A percentile compares a stretch with the other conserved stretches of the same genome.
Conservation (phyloP, 2,797 vertebrate species). For the Loris lydekkerianus region DNA sequence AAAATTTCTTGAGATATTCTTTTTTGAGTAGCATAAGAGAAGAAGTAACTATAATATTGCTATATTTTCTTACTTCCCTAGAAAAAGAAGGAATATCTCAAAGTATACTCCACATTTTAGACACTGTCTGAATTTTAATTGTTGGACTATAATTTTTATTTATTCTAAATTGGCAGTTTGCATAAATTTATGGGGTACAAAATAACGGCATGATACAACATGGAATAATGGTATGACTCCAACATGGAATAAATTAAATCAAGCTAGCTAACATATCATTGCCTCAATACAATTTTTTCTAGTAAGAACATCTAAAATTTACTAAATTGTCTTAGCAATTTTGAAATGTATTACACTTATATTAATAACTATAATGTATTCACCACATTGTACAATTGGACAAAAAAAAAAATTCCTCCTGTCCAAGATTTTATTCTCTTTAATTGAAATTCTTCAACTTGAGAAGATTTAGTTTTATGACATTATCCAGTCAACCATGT, state of each 20-base stretch:
- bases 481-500: background rate
- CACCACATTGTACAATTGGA: background rate
- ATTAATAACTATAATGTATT: background rate
- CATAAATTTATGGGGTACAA: background rate
- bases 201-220: background rate
- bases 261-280: background rate
- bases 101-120: background rate
- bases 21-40: background rate
- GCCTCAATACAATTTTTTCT: background rate
- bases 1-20: background rate
- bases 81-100: background rate
- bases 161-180: background rate
- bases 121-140: slow-evolving; percentile 53
- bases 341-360: background rate
- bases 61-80: background rate
- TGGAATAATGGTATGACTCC: background rate
- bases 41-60: background rate
- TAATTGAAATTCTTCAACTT: slow-evolving; percentile 67
- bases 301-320: background rate
- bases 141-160: slow-evolving; percentile 32
- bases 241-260: background rate
- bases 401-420: background rate
- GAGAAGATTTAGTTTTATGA: slow-evolving; percentile 64
- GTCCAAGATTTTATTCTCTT: background rate
- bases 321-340: background rate